A percentile compares a stretch with the other conserved stretches of the same genome.
These are phyloP conservation scores for Samia ricini DNA, from an alignment of 1,140 invertebrate species.

Conservation along the genomic window DNA sequence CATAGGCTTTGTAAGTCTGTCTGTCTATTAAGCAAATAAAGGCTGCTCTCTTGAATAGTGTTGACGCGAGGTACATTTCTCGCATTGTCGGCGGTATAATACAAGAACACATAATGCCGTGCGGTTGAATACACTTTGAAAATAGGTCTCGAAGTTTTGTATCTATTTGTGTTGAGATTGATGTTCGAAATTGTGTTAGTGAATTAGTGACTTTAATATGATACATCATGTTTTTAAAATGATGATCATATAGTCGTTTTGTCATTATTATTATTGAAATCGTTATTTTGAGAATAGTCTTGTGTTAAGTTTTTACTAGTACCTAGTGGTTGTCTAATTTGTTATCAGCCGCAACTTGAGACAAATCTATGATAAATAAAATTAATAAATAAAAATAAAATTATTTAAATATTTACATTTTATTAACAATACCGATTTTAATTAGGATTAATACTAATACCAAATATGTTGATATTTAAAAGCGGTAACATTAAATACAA, in stretches of 20 bases:
- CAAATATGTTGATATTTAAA: too few relatives aligned
- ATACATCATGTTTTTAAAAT: too few relatives aligned
- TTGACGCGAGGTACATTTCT: conserved; percentile 43
- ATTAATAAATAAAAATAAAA: too few relatives aligned
- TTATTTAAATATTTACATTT: too few relatives aligned
- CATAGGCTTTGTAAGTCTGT: conserved; percentile 40
- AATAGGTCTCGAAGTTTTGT: conserved; percentile 24
- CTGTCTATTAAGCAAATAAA: conserved; percentile 59
- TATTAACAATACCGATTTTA: too few relatives aligned
- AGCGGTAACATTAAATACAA: too few relatives aligned
- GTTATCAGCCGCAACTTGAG: too few relatives aligned
- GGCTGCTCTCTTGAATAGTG: conserved; percentile 47
- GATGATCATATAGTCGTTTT: too few relatives aligned
- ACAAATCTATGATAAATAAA: too few relatives aligned
- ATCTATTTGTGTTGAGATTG: conserved; percentile 3
- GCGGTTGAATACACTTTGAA: conserved; percentile 35
- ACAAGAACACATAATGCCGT: conserved; percentile 27
- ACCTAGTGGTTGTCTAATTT: too few relatives aligned
- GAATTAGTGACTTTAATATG: neutral
- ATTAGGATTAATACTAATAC: too few relatives aligned
- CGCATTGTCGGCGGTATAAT: conserved; percentile 36
- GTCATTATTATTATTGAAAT: neutral
- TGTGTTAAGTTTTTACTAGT: too few relatives aligned
- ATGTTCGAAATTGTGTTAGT: neutral
- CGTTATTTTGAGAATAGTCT: neutral